Conservation (phyloP, 2,113 vertebrate species). For the Tragelaphus strepsiceros region DNA sequence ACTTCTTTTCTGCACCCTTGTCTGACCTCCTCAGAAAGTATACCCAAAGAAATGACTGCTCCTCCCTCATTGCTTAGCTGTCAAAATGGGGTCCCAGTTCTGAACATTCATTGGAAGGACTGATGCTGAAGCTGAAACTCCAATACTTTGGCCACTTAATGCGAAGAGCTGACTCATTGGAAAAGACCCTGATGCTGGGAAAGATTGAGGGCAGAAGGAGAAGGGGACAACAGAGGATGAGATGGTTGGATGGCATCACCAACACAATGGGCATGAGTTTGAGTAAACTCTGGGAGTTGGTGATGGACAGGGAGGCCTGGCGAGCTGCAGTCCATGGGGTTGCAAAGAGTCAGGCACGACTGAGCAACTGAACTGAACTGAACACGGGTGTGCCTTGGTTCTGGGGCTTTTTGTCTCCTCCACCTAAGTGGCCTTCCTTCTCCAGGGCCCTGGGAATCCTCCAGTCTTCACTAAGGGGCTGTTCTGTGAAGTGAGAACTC, state of each 20-base stretch:
- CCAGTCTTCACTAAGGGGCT: neutral
- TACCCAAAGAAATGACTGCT: neutral
- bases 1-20: neutral
- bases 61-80: neutral
- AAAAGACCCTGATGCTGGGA: neutral
- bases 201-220: neutral
- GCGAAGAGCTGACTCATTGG: neutral
- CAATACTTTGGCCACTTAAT: neutral
- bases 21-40: neutral
- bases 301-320: neutral
- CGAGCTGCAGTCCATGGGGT: neutral
- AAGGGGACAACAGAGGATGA: neutral
- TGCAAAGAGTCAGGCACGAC: accelerated
- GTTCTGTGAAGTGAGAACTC: neutral
- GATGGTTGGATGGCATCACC: neutral
- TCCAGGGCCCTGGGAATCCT: neutral
- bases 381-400: constrained; percentile 16
- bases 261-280: neutral
- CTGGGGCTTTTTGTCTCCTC: constrained; percentile 38
- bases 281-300: neutral
- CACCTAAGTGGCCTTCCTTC: constrained; percentile 54
- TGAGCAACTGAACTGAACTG: neutral
- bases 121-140: neutral
- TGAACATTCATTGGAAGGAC: neutral
- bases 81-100: neutral